These are phyloP conservation scores for Falco concolor DNA, from an alignment of 2,797 vertebrate species.

Conservation along the genomic window DNA sequence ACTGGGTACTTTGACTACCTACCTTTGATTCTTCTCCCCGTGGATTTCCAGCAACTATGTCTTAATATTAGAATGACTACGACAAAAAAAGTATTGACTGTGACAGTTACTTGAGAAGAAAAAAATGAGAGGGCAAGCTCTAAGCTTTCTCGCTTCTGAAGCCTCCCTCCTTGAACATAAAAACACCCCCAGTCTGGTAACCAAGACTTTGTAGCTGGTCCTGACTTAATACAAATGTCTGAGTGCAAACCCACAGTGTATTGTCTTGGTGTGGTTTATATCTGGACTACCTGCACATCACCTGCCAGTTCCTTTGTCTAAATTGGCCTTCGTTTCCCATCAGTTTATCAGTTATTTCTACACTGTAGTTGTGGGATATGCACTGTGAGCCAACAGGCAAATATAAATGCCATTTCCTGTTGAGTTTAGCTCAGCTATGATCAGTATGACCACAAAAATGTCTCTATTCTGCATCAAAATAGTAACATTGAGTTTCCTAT, in stretches of 20 bases:
- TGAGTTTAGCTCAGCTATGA: slow-evolving; percentile 16
- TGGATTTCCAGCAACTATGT: neutral
- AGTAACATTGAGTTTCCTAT: slow-evolving; percentile 64
- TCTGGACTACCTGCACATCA: neutral
- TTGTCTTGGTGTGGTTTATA: neutral
- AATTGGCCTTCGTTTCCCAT: neutral
- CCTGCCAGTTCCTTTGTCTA: neutral
- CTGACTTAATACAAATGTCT: neutral
- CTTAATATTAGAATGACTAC: neutral
- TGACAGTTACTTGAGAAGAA: neutral
- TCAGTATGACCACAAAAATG: slow-evolving; percentile 47
- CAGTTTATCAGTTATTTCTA: neutral
- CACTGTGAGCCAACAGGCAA: neutral
- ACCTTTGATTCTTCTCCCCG: neutral
- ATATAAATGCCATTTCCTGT: slow-evolving; percentile 46
- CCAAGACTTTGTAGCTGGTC: neutral
- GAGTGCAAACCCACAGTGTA: neutral
- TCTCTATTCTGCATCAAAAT: slow-evolving; percentile 64
- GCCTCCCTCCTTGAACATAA: neutral
- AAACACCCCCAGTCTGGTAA: neutral
- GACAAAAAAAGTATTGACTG: neutral
- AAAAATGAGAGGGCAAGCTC: neutral
- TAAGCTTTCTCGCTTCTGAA: neutral
- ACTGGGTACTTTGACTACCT: neutral
- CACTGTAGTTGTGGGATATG: neutral